These are phyloP conservation scores for Hypothenemus hampei DNA, from an alignment of 1,140 invertebrate genomes.

Conservation along the genomic window DNA sequence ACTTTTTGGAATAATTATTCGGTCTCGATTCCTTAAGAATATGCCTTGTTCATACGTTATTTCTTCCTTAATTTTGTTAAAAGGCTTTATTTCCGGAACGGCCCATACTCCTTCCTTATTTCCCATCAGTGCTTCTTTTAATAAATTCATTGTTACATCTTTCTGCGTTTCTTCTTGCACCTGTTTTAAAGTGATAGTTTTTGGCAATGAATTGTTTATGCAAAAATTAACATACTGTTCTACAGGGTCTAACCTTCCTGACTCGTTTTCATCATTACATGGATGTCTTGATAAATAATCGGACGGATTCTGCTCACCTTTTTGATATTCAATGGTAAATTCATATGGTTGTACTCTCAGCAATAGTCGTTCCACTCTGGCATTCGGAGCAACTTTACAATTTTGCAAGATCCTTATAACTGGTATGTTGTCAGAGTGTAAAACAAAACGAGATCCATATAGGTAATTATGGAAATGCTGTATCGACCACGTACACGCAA, in stretches of 20 bases:
- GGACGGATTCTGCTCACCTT: conserved; percentile 43
- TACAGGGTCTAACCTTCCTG: conserved; percentile 10
- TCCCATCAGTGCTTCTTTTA: too few relatives aligned
- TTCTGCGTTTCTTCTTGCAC: conserved; percentile 1
- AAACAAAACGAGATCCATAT: conserved; percentile 36
- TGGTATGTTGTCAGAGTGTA: conserved; percentile 4
- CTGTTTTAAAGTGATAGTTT: conserved; percentile 12
- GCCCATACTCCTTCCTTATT: too few relatives aligned
- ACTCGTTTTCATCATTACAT: background rate
- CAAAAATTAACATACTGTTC: conserved; percentile 13
- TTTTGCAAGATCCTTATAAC: conserved; percentile 1
- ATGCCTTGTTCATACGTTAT: conserved; percentile 18
- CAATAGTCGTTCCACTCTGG: conserved; percentile 40
- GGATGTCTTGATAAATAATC: conserved; percentile 40
- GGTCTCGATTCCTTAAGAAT: conserved; percentile 5
- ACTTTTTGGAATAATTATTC: conserved; percentile 36
- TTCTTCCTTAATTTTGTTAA: conserved; percentile 12
- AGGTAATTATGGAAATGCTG: conserved; percentile 32
- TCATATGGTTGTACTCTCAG: conserved; percentile 40
- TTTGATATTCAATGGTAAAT: conserved; percentile 39
- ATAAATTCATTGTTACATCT: conserved; percentile 3
- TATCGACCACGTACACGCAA: conserved; percentile 38
- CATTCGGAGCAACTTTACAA: background rate
- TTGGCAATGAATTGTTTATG: conserved; percentile 16
- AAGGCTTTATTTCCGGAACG: too few relatives aligned